phyloP scores from a whole-genome alignment of 2,888 invertebrate genomes.

The Eucriotettix oculatus region DNA sequence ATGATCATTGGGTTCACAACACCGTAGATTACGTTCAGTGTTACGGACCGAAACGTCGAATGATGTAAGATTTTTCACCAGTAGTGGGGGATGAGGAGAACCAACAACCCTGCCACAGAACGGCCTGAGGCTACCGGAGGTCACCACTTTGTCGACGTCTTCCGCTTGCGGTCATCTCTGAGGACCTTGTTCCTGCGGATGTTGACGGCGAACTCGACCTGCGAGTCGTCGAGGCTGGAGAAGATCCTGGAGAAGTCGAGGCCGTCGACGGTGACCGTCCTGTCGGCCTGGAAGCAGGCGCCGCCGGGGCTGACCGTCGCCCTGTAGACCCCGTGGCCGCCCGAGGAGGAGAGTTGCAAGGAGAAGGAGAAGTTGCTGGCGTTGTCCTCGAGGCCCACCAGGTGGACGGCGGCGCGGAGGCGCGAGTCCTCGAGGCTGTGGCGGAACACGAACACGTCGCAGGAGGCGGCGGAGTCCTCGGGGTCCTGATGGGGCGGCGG shows the following conservation, averaged over 20 bases:
- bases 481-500: not conserved
- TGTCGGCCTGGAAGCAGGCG: not conserved
- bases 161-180: not conserved
- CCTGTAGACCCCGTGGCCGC: not conserved
- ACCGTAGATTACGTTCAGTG: no score
- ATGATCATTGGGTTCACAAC: no score
- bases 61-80: no score
- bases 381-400: conserved; percentile 1
- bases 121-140: no score
- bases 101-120: no score
- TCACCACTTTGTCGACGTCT: not conserved
- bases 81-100: no score
- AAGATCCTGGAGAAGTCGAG: not conserved
- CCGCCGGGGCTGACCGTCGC: not conserved
- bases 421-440: not conserved
- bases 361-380: conserved; percentile 1
- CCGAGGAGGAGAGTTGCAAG: not conserved
- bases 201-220: not conserved
- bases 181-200: not conserved
- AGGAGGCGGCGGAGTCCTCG: not conserved
- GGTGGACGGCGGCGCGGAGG: not conserved
- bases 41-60: no score
- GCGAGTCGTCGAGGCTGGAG: not conserved
- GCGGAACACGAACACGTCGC: not conserved
- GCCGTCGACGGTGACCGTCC: not conserved